phyloP scores from a whole-genome alignment of 2,888 invertebrate species.

The Mycalesis mineus region DNA sequence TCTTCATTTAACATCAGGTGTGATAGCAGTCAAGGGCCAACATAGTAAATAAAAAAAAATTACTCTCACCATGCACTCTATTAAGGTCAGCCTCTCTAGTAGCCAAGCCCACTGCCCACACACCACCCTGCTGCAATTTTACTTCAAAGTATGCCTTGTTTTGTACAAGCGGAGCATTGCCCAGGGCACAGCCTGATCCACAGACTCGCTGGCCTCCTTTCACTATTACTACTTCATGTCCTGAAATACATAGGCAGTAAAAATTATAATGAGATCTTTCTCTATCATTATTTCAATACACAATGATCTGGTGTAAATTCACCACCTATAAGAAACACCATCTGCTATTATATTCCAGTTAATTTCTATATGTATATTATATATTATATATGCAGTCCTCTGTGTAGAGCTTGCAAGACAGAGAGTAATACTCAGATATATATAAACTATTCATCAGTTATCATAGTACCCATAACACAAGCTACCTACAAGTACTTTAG shows the following conservation, averaged over 20 bases:
- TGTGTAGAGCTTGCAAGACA: too few relatives aligned
- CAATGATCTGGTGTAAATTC: too few relatives aligned
- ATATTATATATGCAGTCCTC: too few relatives aligned
- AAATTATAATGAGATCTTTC: not conserved
- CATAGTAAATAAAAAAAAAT: not conserved
- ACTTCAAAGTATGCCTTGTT: slow-evolving; percentile 99
- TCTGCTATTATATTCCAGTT: too few relatives aligned
- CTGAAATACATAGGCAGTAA: slow-evolving; percentile 69
- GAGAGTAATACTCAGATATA: too few relatives aligned
- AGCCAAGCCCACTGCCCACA: slow-evolving; percentile 97
- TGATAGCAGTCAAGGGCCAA: not conserved
- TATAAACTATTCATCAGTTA: too few relatives aligned
- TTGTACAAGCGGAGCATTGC: slow-evolving; percentile 96
- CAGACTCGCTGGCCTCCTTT: slow-evolving; percentile 95
- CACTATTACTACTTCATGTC: slow-evolving; percentile 96
- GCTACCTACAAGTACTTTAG: too few relatives aligned
- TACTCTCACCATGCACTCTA: slow-evolving; percentile 82
- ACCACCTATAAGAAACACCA: too few relatives aligned
- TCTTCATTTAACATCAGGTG: too few relatives aligned
- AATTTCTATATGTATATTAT: too few relatives aligned
- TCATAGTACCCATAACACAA: too few relatives aligned
- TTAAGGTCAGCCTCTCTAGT: slow-evolving; percentile 92
- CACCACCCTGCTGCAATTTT: slow-evolving; percentile 96
- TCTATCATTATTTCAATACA: too few relatives aligned
- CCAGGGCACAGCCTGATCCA: slow-evolving; percentile 96